Percentiles rank a stretch among this genome's conserved stretches.
phyloP scores from a whole-genome alignment of 2,797 vertebrate species.

The Tadarida brasiliensis region DNA sequence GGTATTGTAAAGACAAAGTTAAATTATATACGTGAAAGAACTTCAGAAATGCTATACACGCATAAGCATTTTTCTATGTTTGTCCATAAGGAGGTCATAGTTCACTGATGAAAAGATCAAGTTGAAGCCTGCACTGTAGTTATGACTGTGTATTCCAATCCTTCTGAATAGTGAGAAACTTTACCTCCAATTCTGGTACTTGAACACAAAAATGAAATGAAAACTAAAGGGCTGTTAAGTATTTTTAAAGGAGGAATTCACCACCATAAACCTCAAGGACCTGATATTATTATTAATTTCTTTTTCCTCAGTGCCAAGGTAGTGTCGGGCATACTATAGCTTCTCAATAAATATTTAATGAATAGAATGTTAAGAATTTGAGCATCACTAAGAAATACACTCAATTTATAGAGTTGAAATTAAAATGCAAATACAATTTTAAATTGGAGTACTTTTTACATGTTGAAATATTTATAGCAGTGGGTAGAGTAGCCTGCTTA shows the following conservation, averaged over 20 bases:
- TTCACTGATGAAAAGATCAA: background rate
- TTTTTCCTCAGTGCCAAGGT: background rate
- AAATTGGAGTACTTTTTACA: conserved; percentile 49
- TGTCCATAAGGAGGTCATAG: background rate
- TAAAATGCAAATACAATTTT: conserved; percentile 28
- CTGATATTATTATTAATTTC: background rate
- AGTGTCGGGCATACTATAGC: background rate
- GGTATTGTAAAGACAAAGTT: background rate
- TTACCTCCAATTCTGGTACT: background rate
- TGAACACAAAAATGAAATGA: conserved; percentile 50
- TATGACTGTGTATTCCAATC: background rate
- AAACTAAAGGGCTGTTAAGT: background rate
- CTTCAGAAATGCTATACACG: background rate
- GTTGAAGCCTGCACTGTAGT: background rate
- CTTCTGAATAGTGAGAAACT: background rate
- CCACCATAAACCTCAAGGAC: background rate
- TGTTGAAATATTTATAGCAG: conserved; percentile 13
- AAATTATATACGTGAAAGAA: background rate
- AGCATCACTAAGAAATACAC: background rate
- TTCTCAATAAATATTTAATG: background rate
- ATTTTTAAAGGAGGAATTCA: conserved; percentile 6
- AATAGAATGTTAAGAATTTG: conserved; percentile 6
- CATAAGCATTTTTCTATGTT: conserved; percentile 9
- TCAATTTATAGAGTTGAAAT: background rate
- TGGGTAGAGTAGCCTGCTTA: background rate